Base-by-base conservation (phyloP, 2,888 invertebrate genomes). In the Cacoxenus indagator region DNA sequence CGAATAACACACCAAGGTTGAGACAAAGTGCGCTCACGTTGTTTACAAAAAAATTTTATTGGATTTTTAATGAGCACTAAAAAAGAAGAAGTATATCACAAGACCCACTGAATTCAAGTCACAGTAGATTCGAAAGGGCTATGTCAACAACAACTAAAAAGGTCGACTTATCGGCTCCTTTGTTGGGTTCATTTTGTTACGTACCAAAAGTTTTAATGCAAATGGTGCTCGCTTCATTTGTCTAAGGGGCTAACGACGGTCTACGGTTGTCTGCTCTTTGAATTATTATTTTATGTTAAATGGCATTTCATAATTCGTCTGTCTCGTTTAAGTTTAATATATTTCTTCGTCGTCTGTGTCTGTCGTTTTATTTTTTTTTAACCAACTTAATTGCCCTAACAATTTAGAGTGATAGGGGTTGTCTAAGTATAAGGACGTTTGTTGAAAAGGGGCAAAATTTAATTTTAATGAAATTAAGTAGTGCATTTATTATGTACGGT, bases 21-120 rank as follows among this genome's bases (percentile, higher is more conserved):
- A 14, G 37, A 11, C 37, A 37, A n/a, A n/a, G n/a, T 37, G 22
- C 19, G 37, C 37, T 24, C 14, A 9, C 9, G 54, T 26, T 54
- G 54, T 54, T 14, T 54, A 14, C 54, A 54, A 24, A 31, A n/a
- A 31, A 59, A 59, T 29, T 17, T 31, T 59, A 59, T 59, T 59
- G 59, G 31, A 59, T 59, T 31, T 59, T 59, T 59, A 59, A 59
- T 59, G 31, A 9, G 5, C 54, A 54, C 54, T 59, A 27, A 19
- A 51, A 37, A 51, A 51, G 51, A 22, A 17, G 22, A 51, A 51
- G 9, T 51, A 51, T 19, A 48, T 37, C 48, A 48, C 8, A 48
- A 48, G 9, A 48, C 3, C n/a, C 48, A 48, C 17, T 3, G 19
- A 48, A 19, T 19, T 37, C 37, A 14, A 11, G 37, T 37, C 14